These are phyloP conservation scores for Pteropus alecto DNA, from an alignment of 2,113 vertebrate genomes.

Conservation along the genomic window DNA sequence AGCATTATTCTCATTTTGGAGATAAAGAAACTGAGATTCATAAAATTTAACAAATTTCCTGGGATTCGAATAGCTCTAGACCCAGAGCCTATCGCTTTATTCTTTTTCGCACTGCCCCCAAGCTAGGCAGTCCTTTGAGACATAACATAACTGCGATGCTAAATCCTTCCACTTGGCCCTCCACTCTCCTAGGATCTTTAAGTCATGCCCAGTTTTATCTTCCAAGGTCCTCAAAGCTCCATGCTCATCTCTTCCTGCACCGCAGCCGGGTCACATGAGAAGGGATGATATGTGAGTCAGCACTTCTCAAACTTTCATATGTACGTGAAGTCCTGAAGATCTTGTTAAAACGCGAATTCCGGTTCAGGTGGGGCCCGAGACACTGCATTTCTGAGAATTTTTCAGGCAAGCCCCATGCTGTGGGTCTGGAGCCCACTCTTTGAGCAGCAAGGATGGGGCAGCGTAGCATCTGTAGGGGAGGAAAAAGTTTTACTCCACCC, in stretches of 20 bases:
- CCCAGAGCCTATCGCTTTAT: not conserved
- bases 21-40: not conserved
- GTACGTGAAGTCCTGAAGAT: too few relatives aligned
- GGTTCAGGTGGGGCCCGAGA: not conserved
- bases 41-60: not conserved
- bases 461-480: not conserved
- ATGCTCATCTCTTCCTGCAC: too few relatives aligned
- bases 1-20: not conserved
- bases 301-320: not conserved
- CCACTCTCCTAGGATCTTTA: not conserved
- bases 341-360: not conserved
- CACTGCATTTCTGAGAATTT: not conserved
- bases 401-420: not conserved
- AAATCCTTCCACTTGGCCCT: not conserved
- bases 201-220: not conserved
- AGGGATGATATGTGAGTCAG: not conserved
- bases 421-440: not conserved
- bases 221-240: not conserved
- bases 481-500: not conserved
- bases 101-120: not conserved
- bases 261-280: not conserved
- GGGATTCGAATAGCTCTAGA: not conserved
- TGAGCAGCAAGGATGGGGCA: not conserved
- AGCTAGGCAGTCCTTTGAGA: not conserved
- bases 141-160: too few relatives aligned